Percentiles rank a stretch among this genome's conserved stretches.
Conservation (phyloP, 2,888 invertebrate genomes). For the Eupelmus urozonus region DNA sequence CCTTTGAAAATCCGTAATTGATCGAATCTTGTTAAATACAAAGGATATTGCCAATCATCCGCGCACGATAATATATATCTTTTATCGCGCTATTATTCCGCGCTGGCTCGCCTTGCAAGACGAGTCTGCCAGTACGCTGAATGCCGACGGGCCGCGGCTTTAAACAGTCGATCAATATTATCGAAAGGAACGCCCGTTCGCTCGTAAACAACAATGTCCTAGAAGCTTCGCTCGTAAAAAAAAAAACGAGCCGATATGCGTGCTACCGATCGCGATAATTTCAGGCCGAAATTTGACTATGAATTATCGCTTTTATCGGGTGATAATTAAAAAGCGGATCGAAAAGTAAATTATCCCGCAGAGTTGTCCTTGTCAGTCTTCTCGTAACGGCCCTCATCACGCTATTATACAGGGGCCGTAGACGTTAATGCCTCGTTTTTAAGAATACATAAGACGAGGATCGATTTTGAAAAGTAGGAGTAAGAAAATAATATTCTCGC, state of each 20-base stretch:
- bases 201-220: background rate
- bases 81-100: conserved; percentile 45
- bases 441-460: conserved; percentile 4
- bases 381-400: conserved; percentile 31
- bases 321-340: background rate
- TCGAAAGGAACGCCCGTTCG: background rate
- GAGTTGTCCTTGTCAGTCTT: conserved; percentile 15
- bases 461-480: conserved; percentile 45
- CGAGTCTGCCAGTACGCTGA: background rate
- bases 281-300: background rate
- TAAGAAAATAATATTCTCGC: conserved; percentile 30
- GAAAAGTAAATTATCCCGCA: no score
- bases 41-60: conserved; percentile 33
- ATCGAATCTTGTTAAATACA: conserved; percentile 37
- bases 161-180: conserved; percentile 33
- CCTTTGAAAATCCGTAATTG: conserved; percentile 8
- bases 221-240: background rate
- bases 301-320: background rate
- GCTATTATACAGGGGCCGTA: conserved; percentile 33
- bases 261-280: no score
- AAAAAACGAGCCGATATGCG: background rate
- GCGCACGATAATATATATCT: conserved; percentile 33
- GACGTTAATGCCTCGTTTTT: conserved; percentile 8
- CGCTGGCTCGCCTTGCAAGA: conserved; percentile 13
- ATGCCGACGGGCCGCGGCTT: conserved; percentile 7